phyloP scores from a whole-genome alignment of 2,797 vertebrate genomes.

The Phrynocephalus vlangalii region DNA sequence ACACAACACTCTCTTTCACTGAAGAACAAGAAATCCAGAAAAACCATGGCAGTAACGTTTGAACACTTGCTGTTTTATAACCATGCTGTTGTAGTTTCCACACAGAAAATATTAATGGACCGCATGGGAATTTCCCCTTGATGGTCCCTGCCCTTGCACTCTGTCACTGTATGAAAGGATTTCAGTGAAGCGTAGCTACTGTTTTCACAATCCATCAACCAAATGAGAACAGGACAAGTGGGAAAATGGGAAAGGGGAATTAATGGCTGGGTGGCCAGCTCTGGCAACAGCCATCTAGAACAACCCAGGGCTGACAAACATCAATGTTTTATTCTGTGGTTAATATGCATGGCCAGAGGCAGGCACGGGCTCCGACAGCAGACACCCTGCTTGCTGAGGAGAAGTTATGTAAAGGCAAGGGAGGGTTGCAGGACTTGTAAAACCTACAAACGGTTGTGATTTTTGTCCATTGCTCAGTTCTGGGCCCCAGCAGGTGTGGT shows the following conservation, averaged over 20 bases:
- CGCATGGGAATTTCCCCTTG: not conserved
- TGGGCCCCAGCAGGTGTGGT: not conserved
- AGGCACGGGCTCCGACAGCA: not conserved
- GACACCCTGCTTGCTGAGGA: fast-evolving
- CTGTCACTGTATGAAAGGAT: not conserved
- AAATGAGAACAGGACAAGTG: not conserved
- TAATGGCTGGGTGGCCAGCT: not conserved
- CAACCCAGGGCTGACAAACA: fast-evolving
- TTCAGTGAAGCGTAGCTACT: not conserved
- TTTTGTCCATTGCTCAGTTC: no score
- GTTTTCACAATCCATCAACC: conserved; percentile 15
- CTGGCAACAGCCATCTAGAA: not conserved
- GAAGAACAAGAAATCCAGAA: not conserved
- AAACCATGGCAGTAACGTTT: not conserved
- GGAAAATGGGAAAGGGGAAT: not conserved
- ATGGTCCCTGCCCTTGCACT: no score
- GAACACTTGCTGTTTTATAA: not conserved
- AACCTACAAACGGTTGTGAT: not conserved
- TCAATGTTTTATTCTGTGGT: not conserved
- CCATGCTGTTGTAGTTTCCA: no score
- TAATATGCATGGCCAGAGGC: not conserved
- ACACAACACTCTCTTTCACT: not conserved
- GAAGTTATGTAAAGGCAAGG: not conserved
- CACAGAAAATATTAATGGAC: not conserved
- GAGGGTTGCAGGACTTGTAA: not conserved